A percentile compares a stretch with the other conserved stretches of the same genome.
Evolutionary conservation across 2,888 invertebrate species (phyloP).

Genomic region (Lasioglossum lativentre): DNA sequence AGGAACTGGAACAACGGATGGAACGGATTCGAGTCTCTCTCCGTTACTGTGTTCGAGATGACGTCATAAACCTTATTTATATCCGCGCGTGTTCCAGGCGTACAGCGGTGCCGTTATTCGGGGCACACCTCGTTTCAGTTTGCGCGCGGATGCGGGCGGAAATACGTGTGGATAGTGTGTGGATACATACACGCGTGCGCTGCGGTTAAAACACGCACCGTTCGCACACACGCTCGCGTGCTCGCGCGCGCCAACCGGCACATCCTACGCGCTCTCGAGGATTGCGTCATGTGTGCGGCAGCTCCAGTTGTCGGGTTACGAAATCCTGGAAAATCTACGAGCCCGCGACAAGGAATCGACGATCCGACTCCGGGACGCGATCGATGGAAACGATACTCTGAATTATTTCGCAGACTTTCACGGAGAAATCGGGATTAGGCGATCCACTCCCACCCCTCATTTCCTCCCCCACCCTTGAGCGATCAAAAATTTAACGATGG

Average conservation of each 20-base stretch:
- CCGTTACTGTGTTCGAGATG: slow-evolving; percentile 55
- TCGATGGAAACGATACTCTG: slow-evolving; percentile 6
- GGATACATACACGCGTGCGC: slow-evolving; percentile 35
- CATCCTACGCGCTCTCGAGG: slow-evolving; percentile 56
- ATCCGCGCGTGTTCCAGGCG: slow-evolving; percentile 65
- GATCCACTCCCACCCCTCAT: not conserved
- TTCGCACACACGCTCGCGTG: not conserved
- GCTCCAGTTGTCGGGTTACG: slow-evolving; percentile 62
- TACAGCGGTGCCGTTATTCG: slow-evolving; percentile 65
- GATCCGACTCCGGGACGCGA: not conserved
- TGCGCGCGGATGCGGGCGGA: slow-evolving; percentile 57
- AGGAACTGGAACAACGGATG: slow-evolving; percentile 58
- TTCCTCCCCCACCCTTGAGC: no score
- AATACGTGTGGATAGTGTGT: slow-evolving; percentile 45
- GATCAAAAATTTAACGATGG: not conserved
- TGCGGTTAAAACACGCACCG: slow-evolving; percentile 47
- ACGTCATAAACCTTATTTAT: slow-evolving; percentile 77
- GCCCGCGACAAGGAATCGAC: slow-evolving; percentile 26
- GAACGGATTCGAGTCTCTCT: slow-evolving; percentile 51
- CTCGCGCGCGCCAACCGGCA: slow-evolving; percentile 35
- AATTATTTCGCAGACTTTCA: slow-evolving; percentile 8
- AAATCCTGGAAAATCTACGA: slow-evolving; percentile 71
- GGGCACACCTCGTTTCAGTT: slow-evolving; percentile 56
- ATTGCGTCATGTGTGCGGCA: slow-evolving; percentile 60
- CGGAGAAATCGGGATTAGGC: not conserved